Conservation (phyloP, 1,140 invertebrate species). For the Cherax quadricarinatus region DNA sequence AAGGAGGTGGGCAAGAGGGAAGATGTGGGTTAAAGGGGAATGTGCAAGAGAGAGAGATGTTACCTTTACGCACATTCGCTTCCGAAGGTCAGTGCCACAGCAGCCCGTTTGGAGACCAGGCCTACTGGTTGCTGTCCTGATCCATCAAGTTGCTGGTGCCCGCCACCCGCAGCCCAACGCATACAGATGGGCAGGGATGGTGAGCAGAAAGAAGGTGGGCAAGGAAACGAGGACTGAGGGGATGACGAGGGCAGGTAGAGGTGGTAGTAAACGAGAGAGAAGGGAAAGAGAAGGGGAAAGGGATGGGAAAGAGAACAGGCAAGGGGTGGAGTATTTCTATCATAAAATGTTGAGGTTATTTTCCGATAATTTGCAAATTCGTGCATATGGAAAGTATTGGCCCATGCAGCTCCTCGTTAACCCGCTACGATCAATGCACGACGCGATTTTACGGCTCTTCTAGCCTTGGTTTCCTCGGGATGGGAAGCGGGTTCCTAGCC, state of each 20-base stretch:
- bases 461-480: background rate
- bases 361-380: slow-evolving; percentile 8
- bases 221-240: background rate
- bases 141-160: too few relatives aligned
- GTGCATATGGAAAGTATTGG: background rate
- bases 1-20: too few relatives aligned
- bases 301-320: background rate
- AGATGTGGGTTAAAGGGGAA: too few relatives aligned
- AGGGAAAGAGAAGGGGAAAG: background rate
- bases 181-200: background rate
- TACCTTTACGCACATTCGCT: too few relatives aligned
- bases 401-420: background rate
- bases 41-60: too few relatives aligned
- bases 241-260: background rate
- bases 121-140: too few relatives aligned
- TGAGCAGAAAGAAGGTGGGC: too few relatives aligned
- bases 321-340: background rate
- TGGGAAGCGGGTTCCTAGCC: background rate
- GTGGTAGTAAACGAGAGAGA: background rate
- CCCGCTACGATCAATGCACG: background rate
- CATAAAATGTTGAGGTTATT: slow-evolving; percentile 15
- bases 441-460: background rate
- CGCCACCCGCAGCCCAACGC: too few relatives aligned
- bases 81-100: too few relatives aligned
- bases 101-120: too few relatives aligned